Evolutionary conservation across 2,113 vertebrate species (phyloP), one percentile per base, ranked within the genome.

Genomic region (Dascyllus trimaculatus): DNA sequence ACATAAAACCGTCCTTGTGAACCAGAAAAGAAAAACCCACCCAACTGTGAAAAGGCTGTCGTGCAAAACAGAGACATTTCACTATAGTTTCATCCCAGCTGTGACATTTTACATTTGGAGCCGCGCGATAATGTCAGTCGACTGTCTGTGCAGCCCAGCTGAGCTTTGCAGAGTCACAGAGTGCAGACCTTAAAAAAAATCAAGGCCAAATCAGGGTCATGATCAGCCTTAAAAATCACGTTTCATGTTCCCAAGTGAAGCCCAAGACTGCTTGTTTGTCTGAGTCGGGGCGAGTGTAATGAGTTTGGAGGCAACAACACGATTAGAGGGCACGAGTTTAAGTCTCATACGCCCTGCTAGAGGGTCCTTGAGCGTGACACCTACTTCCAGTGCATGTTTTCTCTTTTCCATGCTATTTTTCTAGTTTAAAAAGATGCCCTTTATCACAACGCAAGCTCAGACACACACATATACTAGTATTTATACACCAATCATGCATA

Each of bases 191-290:
- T 68, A 48, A 51, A 73, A 40, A 45, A 19, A n/a, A 35, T 18
- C 53, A 70, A 57, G 51, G 69, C 14, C 54, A 56, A 66, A 71
- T 52, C 75, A 68, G 74, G 73, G 69, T 78, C 63, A 25, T 14
- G 25, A 80, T 82, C 53, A 75, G 76, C 43, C 58, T 77, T 40
- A 53, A 45, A 29, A 79, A 77, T 83, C 77, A 65, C 15, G 59
- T 56, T 14, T 63, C 18, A 11, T 7, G 35, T 51, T 74, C 58
- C 60, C 40, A 18, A 67, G 64, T 51, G 75, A 48, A 59, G 67
- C 56, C 38, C 19, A 13, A 48, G 57, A 66, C 53, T 26, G 77
- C 56, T 61, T 68, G 48, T 85, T 71, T 51, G 58, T 52, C 53
- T 2, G 19, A 62, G 25, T 26, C 64, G 19, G 70, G 62, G 52